Conservation (phyloP, 2,888 invertebrate genomes). For the Torymus aiolomorphi region DNA sequence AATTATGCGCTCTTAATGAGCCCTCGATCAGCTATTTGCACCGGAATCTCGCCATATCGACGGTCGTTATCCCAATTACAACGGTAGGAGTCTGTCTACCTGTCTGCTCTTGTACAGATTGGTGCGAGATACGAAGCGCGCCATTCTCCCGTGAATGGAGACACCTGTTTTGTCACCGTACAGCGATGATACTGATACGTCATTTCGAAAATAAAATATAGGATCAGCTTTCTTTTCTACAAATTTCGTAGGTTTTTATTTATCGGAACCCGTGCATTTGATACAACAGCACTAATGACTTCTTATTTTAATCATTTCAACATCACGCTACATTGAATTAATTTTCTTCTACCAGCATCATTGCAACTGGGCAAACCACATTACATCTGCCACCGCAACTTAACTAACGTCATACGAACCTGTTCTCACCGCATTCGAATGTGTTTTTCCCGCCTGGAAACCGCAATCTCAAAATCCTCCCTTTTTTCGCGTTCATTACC, state of each 20-base stretch:
- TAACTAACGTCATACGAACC: background rate
- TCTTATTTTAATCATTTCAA: too few relatives aligned
- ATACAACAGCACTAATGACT: too few relatives aligned
- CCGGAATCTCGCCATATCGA: conserved; percentile 33
- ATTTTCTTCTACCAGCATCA: too few relatives aligned
- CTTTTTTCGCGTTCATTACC: background rate
- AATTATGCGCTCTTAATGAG: conserved; percentile 26
- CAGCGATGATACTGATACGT: too few relatives aligned
- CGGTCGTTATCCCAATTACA: conserved; percentile 64
- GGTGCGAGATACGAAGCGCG: background rate
- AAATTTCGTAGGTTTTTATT: too few relatives aligned
- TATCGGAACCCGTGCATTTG: too few relatives aligned
- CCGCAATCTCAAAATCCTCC: background rate
- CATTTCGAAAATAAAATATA: background rate
- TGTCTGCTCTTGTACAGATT: conserved; percentile 19
- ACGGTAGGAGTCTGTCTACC: background rate
- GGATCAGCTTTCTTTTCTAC: too few relatives aligned
- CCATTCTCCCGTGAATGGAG: background rate
- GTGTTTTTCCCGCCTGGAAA: background rate
- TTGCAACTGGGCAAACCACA: background rate
- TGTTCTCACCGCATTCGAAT: background rate
- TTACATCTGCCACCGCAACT: background rate
- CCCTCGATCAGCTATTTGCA: conserved; percentile 26
- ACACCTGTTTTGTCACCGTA: conserved; percentile 14
- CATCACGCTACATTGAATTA: too few relatives aligned